Evolutionary conservation across 1,140 invertebrate genomes (phyloP), one percentile per base, ranked within the genome.

Genomic region (Globodera ellingtonae): DNA sequence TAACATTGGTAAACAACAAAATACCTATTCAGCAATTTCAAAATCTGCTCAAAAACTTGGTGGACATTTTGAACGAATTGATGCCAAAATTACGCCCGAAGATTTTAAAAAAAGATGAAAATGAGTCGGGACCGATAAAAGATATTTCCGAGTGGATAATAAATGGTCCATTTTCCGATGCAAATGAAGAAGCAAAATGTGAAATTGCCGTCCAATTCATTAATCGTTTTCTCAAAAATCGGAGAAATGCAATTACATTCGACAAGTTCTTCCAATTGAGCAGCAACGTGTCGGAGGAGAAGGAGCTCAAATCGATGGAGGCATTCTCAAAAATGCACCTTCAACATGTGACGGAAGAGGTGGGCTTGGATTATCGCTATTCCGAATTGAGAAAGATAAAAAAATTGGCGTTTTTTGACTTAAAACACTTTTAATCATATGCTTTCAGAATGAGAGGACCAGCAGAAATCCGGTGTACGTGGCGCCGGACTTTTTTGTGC

Each of bases 21-120:
- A 76, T 21, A 35, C 15, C 8, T 72, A 79, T 79, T 72, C 24
- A 79, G 78, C 78, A 79, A 65, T 79, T 71, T 21, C 78, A 79
- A 72, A 78, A 65, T 48, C 35, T 79, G 69, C 21, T 79, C 6
- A 72, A 79, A 78, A 65, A 76, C 18, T 79, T 79, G 35, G 35
- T 79, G 2, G 78, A 79, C 13, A 47, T 78, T 3, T 52, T 79
- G 48, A 79, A 79, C n/a, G 74, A 79, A 50, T 73, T 79, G 62
- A 18, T 79, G 59, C 46, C 48, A 10, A 6, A 50, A 35, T 66
- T 79, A 18, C n/a, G 44, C 8, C 21, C 78, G 6, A 15, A 47
- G n/a, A 78, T 79, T 47, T 21, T 21, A 10, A 62, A 18, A 73
- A 35, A 56, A 18, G 59, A 75, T 62, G 35, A 13, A 10, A 62